Percentiles rank a stretch among this genome's conserved stretches.
Evolutionary conservation across 2,113 vertebrate species (phyloP).

Genomic region (Jaculus jaculus): DNA sequence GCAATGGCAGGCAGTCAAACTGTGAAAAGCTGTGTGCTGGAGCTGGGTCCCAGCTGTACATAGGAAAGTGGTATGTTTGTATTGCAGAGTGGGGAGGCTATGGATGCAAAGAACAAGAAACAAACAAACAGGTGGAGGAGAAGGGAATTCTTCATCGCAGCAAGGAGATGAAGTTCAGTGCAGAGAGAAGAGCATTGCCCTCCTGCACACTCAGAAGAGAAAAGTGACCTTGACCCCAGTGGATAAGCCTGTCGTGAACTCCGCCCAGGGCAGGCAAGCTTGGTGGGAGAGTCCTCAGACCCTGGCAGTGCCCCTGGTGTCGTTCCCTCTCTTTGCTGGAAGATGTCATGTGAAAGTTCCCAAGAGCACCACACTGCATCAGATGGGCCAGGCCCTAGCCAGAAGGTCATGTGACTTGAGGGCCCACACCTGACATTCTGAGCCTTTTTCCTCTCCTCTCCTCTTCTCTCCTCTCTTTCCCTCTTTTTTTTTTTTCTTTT

Average conservation of each 20-base stretch:
- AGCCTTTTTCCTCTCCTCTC: too few species aligned
- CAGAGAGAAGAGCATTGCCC: neutral
- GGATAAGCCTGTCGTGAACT: neutral
- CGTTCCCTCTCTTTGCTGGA: neutral
- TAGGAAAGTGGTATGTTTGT: neutral
- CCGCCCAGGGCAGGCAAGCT: neutral
- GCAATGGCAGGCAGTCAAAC: neutral
- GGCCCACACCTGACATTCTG: too few species aligned
- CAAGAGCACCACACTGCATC: neutral
- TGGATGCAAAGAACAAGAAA: neutral
- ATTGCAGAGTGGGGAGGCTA: too few species aligned
- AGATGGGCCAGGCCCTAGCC: neutral
- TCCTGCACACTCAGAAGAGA: neutral
- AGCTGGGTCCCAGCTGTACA: neutral
- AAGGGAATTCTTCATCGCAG: neutral
- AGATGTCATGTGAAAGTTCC: neutral
- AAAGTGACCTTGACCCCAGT: neutral
- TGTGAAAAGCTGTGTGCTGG: neutral
- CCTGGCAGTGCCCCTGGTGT: neutral
- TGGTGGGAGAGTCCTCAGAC: neutral
- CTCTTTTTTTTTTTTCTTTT: too few species aligned
- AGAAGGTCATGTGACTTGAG: too few species aligned
- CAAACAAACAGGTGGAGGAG: too few species aligned
- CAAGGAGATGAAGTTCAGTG: neutral
- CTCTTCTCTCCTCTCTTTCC: too few species aligned